Evolutionary conservation across 2,797 vertebrate species (phyloP).

Genomic region (Darevskia mixta): DNA sequence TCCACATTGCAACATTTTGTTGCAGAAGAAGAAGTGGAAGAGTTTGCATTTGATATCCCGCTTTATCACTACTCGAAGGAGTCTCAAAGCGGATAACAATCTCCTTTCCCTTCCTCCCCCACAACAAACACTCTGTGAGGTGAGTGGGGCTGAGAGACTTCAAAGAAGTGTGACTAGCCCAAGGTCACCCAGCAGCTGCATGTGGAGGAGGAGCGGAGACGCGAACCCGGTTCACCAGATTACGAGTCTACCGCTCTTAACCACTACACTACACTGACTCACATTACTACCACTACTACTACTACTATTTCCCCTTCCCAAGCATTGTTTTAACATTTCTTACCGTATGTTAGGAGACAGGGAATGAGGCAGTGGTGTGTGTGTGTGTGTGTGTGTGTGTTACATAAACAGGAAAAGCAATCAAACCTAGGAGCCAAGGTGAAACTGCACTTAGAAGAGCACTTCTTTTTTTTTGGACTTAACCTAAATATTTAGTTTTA

Average conservation of each 20-base stretch:
- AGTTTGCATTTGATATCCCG: no score
- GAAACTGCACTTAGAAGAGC: not conserved
- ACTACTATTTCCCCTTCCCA: not conserved
- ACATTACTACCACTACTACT: not conserved
- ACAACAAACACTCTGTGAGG: no score
- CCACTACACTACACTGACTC: no score
- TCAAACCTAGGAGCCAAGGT: not conserved
- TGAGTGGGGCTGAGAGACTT: no score
- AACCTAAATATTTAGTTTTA: slow-evolving; percentile 8
- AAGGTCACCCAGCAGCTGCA: no score
- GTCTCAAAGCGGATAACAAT: no score
- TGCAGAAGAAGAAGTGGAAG: not conserved
- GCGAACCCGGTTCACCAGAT: no score
- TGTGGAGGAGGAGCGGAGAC: no score
- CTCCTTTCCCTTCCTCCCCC: no score
- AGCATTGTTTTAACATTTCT: not conserved
- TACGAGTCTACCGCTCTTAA: no score
- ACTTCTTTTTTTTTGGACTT: not conserved
- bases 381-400: not conserved
- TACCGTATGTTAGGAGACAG: not conserved
- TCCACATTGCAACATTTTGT: not conserved
- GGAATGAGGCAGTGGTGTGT: slow-evolving; percentile 7
- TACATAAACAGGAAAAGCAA: not conserved
- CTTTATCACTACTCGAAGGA: no score
- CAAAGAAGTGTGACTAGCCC: no score